Base-by-base conservation (phyloP, 2,888 invertebrate species). In the Neoscelio sp. region DNA sequence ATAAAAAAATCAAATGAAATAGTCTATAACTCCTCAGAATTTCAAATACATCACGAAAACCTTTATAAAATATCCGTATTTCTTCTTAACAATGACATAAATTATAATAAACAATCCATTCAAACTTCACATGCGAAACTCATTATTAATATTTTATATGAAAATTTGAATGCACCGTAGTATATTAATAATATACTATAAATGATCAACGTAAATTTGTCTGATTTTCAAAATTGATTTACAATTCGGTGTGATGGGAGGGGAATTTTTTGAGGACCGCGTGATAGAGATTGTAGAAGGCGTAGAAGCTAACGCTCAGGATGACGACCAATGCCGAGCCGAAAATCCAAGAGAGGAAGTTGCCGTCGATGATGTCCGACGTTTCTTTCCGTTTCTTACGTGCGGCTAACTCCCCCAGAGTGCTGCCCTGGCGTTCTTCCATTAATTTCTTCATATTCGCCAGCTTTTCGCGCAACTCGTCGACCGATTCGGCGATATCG, bases 191-290 rank as follows among this genome's bases (percentile, higher is more conserved):
- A n/a, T n/a, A n/a, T n/a, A n/a, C n/a, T n/a, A n/a, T n/a, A n/a
- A n/a, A n/a, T n/a, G n/a, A n/a, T n/a, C n/a, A n/a, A 8, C 5
- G 42, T 17, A 30, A 58, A 3, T 42, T 58, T 8, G 28, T 42
- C 30, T 17, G 23, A 28, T 58, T 42, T 58, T 35, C 8, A 33
- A 20, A 30, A 7, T 13, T 2, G 13, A 20, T 78, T 93, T 94
- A 96, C 87, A 96, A 91, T 91, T 96, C 96, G 26, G 95, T 95
- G 86, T 96, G 96, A 48, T 92, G 92, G 0, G 95, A 94, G 0
- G 96, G 95, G 85, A 96, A 96, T 90, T 96, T 96, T 91, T 96
- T 96, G 26, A 96, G 89, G 54, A 97, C 95, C 10, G 96, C 96
- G 84, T 94, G 92, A 87, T 95, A 96, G 0, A 97, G 92, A 89